A percentile compares a stretch with the other conserved stretches of the same genome.
These are phyloP conservation scores for Notolepis coatsorum DNA, from an alignment of 2,797 vertebrate species.

Conservation along the genomic window DNA sequence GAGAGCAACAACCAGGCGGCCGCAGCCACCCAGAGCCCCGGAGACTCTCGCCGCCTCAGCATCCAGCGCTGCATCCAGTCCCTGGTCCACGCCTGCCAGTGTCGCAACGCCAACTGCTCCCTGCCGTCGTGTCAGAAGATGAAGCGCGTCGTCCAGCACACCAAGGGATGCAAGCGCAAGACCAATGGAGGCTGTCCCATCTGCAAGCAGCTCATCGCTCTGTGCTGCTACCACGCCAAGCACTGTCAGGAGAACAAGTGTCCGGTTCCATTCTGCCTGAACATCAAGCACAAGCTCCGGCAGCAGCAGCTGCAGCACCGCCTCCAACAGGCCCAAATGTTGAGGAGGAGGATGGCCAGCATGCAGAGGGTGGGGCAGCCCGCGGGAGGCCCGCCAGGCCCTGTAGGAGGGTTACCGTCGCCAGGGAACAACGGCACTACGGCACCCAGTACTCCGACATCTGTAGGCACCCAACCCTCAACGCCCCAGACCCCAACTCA, in stretches of 20 bases:
- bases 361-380: slow-evolving; percentile 92
- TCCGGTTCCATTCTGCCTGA: slow-evolving; percentile 98
- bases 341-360: slow-evolving; percentile 96
- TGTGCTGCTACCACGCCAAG: slow-evolving; percentile 98
- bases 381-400: slow-evolving; percentile 76
- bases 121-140: slow-evolving; percentile 98
- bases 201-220: slow-evolving; percentile 98
- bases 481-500: slow-evolving; percentile 92
- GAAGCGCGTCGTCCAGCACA: slow-evolving; percentile 98
- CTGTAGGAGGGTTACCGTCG: slow-evolving; percentile 83
- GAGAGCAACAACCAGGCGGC: slow-evolving; percentile 94
- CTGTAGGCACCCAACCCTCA: slow-evolving; percentile 89
- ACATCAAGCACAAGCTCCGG: slow-evolving; percentile 98
- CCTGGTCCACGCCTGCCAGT: slow-evolving; percentile 96
- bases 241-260: slow-evolving; percentile 99
- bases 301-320: slow-evolving; percentile 97
- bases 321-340: slow-evolving; percentile 97
- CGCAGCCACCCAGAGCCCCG: slow-evolving; percentile 92
- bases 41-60: slow-evolving; percentile 95
- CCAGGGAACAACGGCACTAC: slow-evolving; percentile 78
- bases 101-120: slow-evolving; percentile 97
- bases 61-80: slow-evolving; percentile 99
- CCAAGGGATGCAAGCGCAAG: slow-evolving; percentile 97
- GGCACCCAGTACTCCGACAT: slow-evolving; percentile 86
- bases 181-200: slow-evolving; percentile 97